These are phyloP conservation scores for Natrix natrix DNA, from an alignment of 2,797 vertebrate genomes.

Conservation along the genomic window DNA sequence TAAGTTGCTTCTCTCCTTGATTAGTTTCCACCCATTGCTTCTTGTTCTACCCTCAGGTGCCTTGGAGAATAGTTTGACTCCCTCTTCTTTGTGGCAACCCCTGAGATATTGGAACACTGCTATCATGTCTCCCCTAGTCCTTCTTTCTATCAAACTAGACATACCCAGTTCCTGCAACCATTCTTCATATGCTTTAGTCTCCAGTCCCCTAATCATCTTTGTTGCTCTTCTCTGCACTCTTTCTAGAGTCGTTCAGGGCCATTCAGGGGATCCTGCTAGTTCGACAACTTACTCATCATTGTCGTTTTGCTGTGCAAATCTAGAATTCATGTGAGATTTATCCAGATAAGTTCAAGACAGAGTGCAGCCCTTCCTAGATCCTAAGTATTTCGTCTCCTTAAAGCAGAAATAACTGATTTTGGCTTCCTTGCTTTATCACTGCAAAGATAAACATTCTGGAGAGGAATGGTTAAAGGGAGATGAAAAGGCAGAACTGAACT, in stretches of 20 bases:
- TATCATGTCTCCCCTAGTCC: too few species aligned
- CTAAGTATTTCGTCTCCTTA: neutral
- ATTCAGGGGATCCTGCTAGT: constrained; percentile 1
- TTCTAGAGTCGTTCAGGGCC: neutral
- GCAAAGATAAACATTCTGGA: neutral
- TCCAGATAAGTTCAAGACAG: neutral
- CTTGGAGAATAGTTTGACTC: too few species aligned
- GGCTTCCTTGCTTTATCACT: neutral
- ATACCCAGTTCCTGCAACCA: too few species aligned
- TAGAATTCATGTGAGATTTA: constrained; percentile 11
- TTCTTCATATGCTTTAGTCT: too few species aligned
- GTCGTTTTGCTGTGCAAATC: neutral
- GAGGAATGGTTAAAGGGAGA: neutral
- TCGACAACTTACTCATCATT: constrained; percentile 15
- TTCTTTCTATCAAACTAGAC: too few species aligned
- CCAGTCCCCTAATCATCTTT: too few species aligned
- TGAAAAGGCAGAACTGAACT: neutral
- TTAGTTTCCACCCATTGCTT: too few species aligned
- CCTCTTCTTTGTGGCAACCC: too few species aligned
- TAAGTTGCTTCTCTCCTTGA: too few species aligned
- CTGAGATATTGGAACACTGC: too few species aligned
- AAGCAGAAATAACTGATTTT: neutral
- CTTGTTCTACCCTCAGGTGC: too few species aligned
- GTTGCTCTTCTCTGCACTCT: too few species aligned
- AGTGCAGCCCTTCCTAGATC: neutral